Evolutionary conservation across 30 jellyfish, hydroid and myxozoan species (phyloP).

Genomic region (Chrysaora quinquecirrha): DNA sequence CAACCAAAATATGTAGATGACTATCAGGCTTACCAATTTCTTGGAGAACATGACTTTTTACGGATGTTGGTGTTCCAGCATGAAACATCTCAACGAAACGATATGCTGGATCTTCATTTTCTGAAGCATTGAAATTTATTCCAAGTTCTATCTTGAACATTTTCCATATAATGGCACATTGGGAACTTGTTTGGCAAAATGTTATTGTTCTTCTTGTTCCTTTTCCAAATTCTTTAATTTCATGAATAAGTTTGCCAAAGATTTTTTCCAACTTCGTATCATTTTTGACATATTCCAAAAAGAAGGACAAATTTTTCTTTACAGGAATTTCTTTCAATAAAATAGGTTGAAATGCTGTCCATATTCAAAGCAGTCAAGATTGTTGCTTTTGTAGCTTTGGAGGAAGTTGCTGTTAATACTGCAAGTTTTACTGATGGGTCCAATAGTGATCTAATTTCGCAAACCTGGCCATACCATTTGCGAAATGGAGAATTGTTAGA

Average conservation of each 20-base stretch:
- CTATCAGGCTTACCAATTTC: constrained; percentile 4
- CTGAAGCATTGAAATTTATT: neutral
- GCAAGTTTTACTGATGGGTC: constrained; percentile 12
- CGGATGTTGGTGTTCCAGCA: constrained; percentile 24
- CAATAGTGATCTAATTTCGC: constrained; percentile 5
- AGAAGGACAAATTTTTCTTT: neutral
- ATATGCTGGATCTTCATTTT: neutral
- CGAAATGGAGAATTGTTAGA: constrained; percentile 13
- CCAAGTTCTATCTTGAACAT: neutral
- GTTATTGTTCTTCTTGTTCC: constrained; percentile 10
- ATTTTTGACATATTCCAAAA: constrained; percentile 10
- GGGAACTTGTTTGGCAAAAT: constrained; percentile 25
- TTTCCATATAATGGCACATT: constrained; percentile 21
- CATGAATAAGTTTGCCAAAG: neutral
- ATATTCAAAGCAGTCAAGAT: constrained; percentile 2
- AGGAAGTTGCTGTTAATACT: constrained; percentile 9
- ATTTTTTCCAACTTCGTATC: neutral
- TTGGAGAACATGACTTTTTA: constrained; percentile 3
- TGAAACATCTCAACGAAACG: constrained; percentile 22
- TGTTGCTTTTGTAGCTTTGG: constrained; percentile 5
- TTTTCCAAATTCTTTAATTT: neutral
- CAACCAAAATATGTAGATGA: constrained; percentile 13
- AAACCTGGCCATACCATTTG: constrained; percentile 14
- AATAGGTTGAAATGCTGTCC: neutral
- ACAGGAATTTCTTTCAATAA: neutral